These are phyloP conservation scores for Meriones unguiculatus DNA, from an alignment of 2,113 vertebrate genomes.

Conservation along the genomic window DNA sequence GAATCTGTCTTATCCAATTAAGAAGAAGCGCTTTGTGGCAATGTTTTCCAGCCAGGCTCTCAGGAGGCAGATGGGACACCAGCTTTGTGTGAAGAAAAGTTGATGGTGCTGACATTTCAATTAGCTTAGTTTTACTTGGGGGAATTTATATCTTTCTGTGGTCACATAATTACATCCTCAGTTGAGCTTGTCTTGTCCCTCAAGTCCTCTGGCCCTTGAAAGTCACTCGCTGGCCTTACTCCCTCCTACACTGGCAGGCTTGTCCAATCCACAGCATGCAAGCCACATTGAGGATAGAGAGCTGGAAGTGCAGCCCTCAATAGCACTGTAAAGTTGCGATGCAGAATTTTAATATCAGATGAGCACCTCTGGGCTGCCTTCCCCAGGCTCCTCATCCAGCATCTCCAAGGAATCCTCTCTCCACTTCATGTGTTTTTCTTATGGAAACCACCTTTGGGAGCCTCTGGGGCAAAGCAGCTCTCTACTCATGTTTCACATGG, in stretches of 20 bases:
- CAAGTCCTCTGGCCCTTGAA: not conserved
- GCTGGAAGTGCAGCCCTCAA: not conserved
- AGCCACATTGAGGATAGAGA: not conserved
- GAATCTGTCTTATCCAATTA: slow-evolving; percentile 58
- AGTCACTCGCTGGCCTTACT: not conserved
- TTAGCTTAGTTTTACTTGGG: slow-evolving; percentile 31
- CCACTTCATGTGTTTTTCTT: too few species aligned
- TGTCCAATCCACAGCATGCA: not conserved
- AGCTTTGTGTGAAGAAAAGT: not conserved
- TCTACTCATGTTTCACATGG: too few species aligned
- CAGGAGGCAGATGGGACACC: not conserved
- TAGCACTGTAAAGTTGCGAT: not conserved
- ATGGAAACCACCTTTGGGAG: not conserved
- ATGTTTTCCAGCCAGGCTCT: not conserved
- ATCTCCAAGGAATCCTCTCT: not conserved
- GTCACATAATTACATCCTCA: not conserved
- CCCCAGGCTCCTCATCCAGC: not conserved
- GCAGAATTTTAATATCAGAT: not conserved
- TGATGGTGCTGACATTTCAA: slow-evolving; percentile 56
- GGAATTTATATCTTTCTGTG: slow-evolving; percentile 16
- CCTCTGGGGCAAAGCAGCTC: not conserved
- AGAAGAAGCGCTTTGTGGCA: not conserved
- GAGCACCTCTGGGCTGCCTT: not conserved
- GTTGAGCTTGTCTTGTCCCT: not conserved
- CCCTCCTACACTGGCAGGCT: not conserved